Conservation (phyloP, 2,888 invertebrate genomes). For the Lasioglossum morio region DNA sequence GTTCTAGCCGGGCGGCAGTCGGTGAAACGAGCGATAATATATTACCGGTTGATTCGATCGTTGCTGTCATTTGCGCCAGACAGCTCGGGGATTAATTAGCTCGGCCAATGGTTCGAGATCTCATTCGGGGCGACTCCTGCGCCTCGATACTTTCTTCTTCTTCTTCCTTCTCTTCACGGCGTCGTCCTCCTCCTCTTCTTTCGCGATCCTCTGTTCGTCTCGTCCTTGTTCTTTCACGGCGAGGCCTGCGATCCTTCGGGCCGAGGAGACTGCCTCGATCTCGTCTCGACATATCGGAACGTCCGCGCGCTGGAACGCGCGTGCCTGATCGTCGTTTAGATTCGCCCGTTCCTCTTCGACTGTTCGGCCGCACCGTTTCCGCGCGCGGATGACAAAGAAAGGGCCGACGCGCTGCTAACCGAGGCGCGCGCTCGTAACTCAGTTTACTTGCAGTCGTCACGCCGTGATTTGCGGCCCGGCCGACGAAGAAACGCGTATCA, state of each 20-base stretch:
- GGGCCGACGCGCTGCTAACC: conserved; percentile 47
- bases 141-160: conserved; percentile 54
- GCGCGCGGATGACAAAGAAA: conserved; percentile 67
- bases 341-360: conserved; percentile 55
- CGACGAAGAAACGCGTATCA: conserved; percentile 51
- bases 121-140: conserved; percentile 61
- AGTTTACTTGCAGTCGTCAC: conserved; percentile 65
- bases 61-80: conserved; percentile 74
- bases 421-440: conserved; percentile 66
- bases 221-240: conserved; percentile 10
- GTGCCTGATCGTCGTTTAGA: conserved; percentile 74
- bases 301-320: conserved; percentile 70
- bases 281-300: conserved; percentile 69
- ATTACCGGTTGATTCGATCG: conserved; percentile 73
- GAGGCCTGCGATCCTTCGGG: conserved; percentile 37
- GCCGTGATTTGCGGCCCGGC: conserved; percentile 66
- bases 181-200: conserved; percentile 5
- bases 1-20: conserved; percentile 62
- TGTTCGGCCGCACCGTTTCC: conserved; percentile 54
- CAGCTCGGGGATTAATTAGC: conserved; percentile 75
- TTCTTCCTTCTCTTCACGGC: conserved; percentile 27
- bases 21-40: conserved; percentile 73
- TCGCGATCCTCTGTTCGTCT: neutral
- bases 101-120: conserved; percentile 66
- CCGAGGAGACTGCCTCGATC: conserved; percentile 54